Evolutionary conservation across 1,140 invertebrate species (phyloP).

Genomic region (Drosophila parabipectinata): DNA sequence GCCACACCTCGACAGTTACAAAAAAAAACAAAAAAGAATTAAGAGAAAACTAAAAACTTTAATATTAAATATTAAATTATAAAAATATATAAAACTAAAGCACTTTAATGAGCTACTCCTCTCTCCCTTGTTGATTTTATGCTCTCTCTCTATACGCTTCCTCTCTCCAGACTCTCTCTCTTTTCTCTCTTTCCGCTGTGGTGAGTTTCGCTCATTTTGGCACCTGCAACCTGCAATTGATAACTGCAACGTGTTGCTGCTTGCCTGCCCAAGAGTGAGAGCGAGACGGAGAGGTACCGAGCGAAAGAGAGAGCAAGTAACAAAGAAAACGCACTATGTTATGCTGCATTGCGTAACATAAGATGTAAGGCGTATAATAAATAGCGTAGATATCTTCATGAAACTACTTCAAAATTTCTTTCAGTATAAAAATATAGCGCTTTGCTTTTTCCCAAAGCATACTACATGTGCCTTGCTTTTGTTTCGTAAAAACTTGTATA

Average conservation of each 20-base stretch:
- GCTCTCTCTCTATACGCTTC: not conserved
- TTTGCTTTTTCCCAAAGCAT: too few relatives aligned
- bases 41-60: not conserved
- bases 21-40: conserved; percentile 5
- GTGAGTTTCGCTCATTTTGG: conserved; percentile 49
- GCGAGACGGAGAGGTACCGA: not conserved
- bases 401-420: not conserved
- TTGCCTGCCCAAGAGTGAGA: conserved; percentile 1
- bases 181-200: conserved; percentile 27
- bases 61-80: not conserved
- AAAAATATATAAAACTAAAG: not conserved
- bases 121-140: not conserved
- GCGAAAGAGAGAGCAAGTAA: not conserved
- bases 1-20: conserved; percentile 8
- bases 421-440: not conserved
- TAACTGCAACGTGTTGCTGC: conserved; percentile 41
- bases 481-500: too few relatives aligned
- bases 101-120: not conserved
- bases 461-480: too few relatives aligned
- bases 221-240: conserved; percentile 35
- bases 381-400: too few relatives aligned
- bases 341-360: not conserved
- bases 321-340: not conserved
- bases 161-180: not conserved
- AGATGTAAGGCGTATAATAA: too few relatives aligned